Conservation (phyloP, 2,888 invertebrate genomes). For the Troides aeacus region DNA sequence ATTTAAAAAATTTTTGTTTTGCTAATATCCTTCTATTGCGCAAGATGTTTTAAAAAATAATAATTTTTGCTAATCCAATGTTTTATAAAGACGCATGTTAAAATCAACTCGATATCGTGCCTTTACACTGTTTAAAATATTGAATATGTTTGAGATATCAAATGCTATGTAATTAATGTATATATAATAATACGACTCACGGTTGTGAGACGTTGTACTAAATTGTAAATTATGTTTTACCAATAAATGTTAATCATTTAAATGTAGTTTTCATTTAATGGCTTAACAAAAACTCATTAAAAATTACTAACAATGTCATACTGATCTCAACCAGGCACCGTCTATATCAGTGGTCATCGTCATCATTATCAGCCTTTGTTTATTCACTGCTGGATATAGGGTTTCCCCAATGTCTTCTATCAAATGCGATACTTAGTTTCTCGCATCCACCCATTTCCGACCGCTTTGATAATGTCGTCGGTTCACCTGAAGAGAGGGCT, state of each 20-base stretch:
- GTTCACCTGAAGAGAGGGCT: too few species aligned
- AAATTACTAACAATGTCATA: not conserved
- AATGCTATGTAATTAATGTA: constrained; percentile 25
- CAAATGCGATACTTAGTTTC: too few species aligned
- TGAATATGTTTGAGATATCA: constrained; percentile 13
- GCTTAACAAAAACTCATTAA: not conserved
- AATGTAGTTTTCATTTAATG: constrained; percentile 33
- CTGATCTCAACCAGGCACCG: too few species aligned
- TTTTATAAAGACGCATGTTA: constrained; percentile 25
- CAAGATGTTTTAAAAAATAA: not conserved
- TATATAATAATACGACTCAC: constrained; percentile 16
- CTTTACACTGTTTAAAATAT: constrained; percentile 30
- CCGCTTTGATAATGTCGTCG: too few species aligned
- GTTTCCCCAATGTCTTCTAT: too few species aligned
- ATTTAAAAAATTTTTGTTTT: not conserved
- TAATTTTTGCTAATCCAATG: constrained; percentile 6
- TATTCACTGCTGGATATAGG: too few species aligned
- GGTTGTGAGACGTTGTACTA: constrained; percentile 21
- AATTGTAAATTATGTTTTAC: constrained; percentile 68
- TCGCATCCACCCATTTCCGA: too few species aligned
- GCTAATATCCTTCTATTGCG: not conserved
- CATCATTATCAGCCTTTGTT: too few species aligned
- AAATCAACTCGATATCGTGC: constrained; percentile 29
- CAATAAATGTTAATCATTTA: constrained; percentile 55
- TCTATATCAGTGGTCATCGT: too few species aligned